A percentile compares a stretch with the other conserved stretches of the same genome.
Evolutionary conservation across 2,888 invertebrate genomes (phyloP).

Genomic region (Drosophila anomalata): DNA sequence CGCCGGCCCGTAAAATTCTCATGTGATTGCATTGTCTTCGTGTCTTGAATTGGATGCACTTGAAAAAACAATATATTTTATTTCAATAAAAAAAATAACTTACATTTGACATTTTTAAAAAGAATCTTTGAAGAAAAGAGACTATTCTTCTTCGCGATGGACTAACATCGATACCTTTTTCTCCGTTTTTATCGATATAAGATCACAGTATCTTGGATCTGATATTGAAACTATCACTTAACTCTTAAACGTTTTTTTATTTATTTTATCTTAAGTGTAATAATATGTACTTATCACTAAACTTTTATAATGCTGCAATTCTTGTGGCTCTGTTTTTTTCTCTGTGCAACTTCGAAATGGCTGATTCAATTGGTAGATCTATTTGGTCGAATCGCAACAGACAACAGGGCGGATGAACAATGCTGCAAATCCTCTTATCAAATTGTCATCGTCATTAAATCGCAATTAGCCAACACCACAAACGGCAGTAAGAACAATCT

Average conservation of each 20-base stretch:
- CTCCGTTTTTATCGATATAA: no score
- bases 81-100: not conserved
- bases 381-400: conserved; percentile 7
- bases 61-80: not conserved
- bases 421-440: conserved; percentile 47
- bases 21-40: conserved; percentile 60
- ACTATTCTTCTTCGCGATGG: no score
- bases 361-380: conserved; percentile 20
- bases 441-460: conserved; percentile 73
- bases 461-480: conserved; percentile 59
- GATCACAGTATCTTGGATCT: no score
- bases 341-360: conserved; percentile 22
- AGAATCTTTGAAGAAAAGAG: no score
- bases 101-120: no score
- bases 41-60: conserved; percentile 5
- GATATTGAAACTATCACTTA: no score
- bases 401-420: conserved; percentile 31
- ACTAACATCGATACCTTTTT: not conserved
- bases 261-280: no score
- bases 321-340: not conserved
- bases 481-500: conserved; percentile 46
- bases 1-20: conserved; percentile 46
- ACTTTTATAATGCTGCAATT: not conserved
- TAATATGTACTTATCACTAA: no score
- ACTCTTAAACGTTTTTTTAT: no score